Evolutionary conservation across 2,113 vertebrate species (phyloP).

Genomic region (Pygoscelis adeliae): DNA sequence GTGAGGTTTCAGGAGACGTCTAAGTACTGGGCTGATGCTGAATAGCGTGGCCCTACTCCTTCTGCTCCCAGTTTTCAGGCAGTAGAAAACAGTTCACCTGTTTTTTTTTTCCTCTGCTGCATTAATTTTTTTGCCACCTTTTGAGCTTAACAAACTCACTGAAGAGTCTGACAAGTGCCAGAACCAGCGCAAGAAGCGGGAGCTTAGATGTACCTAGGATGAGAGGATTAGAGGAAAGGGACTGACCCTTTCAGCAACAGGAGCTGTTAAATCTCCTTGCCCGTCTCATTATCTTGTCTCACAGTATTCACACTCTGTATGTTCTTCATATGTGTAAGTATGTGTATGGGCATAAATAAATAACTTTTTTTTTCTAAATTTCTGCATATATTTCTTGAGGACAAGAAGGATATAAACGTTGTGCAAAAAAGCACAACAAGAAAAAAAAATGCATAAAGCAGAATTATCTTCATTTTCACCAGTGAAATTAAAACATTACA

Average conservation of each 20-base stretch:
- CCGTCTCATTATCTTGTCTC: background rate
- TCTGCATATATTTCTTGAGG: background rate
- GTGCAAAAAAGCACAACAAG: background rate
- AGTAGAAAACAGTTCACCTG: background rate
- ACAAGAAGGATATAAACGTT: background rate
- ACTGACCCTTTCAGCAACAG: background rate
- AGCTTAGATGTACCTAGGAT: background rate
- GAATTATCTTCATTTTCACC: background rate
- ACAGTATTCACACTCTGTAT: background rate
- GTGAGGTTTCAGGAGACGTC: background rate
- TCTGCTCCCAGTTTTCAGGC: background rate
- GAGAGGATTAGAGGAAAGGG: background rate
- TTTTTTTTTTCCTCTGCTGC: background rate
- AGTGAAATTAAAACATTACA: background rate
- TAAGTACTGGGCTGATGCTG: rapidly evolving
- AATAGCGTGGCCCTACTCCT: background rate
- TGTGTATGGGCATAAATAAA: background rate
- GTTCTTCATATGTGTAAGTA: background rate
- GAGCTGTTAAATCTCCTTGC: background rate
- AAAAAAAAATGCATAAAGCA: background rate
- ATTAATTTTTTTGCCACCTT: background rate
- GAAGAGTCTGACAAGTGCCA: background rate
- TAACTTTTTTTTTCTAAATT: background rate
- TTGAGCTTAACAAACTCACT: background rate
- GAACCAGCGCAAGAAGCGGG: background rate